A percentile compares a stretch with the other conserved stretches of the same genome.
These are phyloP conservation scores for Malurus splendens DNA, from an alignment of 2,797 vertebrate genomes.

Conservation along the genomic window DNA sequence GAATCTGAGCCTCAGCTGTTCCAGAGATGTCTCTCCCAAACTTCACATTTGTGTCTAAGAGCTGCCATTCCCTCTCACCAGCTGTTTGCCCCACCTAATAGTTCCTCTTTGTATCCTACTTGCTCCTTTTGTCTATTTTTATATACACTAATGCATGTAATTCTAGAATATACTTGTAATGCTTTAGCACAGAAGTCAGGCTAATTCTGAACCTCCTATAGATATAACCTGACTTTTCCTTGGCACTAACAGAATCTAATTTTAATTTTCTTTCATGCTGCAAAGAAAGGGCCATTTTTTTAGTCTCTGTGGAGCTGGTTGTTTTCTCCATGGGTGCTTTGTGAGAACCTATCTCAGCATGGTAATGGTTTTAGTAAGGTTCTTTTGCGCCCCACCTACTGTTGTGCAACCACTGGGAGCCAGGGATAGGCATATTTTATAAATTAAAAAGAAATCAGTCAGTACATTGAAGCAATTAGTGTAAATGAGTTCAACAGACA, in stretches of 20 bases:
- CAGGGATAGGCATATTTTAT: neutral
- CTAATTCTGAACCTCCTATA: neutral
- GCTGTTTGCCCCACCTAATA: slow-evolving; percentile 19
- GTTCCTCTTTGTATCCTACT: neutral
- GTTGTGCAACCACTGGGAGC: neutral
- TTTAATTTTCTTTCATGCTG: neutral
- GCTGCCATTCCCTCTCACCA: neutral
- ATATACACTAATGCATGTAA: neutral
- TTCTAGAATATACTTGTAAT: neutral
- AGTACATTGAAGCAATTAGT: slow-evolving; percentile 30
- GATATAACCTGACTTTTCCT: neutral
- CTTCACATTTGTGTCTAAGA: neutral
- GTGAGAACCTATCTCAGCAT: neutral
- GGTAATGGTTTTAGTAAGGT: neutral
- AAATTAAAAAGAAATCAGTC: slow-evolving; percentile 43
- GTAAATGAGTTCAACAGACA: slow-evolving; percentile 38
- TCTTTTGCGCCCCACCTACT: neutral
- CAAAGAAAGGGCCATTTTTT: neutral
- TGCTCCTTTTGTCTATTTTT: slow-evolving; percentile 20
- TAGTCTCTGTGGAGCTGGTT: neutral
- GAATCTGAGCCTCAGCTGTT: slow-evolving; percentile 20
- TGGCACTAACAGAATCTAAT: neutral
- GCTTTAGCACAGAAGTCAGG: neutral
- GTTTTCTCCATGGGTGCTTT: neutral
- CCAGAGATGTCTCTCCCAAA: neutral